A percentile compares a stretch with the other conserved stretches of the same genome.
Conservation (phyloP, 1,140 invertebrate genomes). For the Melanaphis sacchari region DNA sequence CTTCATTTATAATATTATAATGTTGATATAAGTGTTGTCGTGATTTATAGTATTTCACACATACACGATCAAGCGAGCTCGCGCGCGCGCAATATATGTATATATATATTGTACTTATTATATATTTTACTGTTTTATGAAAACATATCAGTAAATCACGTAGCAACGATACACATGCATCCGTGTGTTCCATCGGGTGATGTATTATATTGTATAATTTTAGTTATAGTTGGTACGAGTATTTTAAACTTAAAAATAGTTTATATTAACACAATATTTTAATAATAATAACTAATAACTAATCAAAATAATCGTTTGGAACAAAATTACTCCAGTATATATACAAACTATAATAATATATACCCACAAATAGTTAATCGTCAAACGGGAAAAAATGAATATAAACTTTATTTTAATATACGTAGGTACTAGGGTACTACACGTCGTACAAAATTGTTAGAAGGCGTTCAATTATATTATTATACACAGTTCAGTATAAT, state of each 20-base stretch:
- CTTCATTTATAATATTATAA: neutral
- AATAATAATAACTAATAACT: too few relatives aligned
- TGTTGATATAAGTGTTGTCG: neutral
- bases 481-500: neutral
- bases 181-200: neutral
- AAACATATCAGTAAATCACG: conserved; percentile 20
- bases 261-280: neutral
- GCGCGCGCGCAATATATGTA: neutral
- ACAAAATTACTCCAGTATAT: neutral
- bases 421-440: too few relatives aligned
- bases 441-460: neutral
- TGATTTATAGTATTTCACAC: conserved; percentile 8
- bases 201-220: neutral
- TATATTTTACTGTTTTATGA: conserved; percentile 9
- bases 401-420: neutral
- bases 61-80: neutral
- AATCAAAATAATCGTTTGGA: neutral
- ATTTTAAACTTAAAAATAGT: neutral
- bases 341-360: neutral
- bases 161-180: neutral
- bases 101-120: neutral
- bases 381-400: neutral
- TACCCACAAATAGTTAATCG: neutral
- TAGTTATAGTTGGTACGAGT: neutral
- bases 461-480: neutral